Evolutionary conservation across 2,797 vertebrate species (phyloP).

Genomic region (Varecia variegata): DNA sequence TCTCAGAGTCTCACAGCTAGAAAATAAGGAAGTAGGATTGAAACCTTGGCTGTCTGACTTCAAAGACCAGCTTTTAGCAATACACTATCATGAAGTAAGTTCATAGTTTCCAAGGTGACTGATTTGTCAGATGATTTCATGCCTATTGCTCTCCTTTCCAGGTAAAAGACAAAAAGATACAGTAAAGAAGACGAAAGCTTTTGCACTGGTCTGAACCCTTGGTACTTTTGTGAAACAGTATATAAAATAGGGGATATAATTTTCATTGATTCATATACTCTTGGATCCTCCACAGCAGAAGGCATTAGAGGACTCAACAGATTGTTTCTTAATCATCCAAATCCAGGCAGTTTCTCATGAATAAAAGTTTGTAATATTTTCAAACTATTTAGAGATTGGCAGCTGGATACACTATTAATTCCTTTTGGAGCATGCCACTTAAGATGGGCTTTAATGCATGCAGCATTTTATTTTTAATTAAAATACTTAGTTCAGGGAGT

Average conservation of each 20-base stretch:
- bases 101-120: background rate
- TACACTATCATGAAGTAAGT: background rate
- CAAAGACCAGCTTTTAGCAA: background rate
- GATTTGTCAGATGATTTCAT: background rate
- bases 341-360: constrained; percentile 68
- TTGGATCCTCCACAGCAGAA: constrained; percentile 13
- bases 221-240: background rate
- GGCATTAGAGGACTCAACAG: constrained; percentile 48
- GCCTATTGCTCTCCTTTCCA: background rate
- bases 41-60: background rate
- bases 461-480: constrained; percentile 77
- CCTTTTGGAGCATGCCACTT: constrained; percentile 67
- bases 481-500: constrained; percentile 75
- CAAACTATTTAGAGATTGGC: constrained; percentile 70
- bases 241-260: background rate
- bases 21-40: background rate
- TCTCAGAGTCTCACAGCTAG: background rate
- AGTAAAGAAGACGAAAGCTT: background rate
- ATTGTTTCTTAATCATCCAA: constrained; percentile 62
- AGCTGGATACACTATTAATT: constrained; percentile 67
- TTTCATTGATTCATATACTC: constrained; percentile 15
- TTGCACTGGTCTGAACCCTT: background rate
- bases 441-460: constrained; percentile 61
- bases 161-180: background rate
- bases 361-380: constrained; percentile 72